These are phyloP conservation scores for Albula glossodonta DNA, from an alignment of 2,113 vertebrate genomes.

Conservation along the genomic window DNA sequence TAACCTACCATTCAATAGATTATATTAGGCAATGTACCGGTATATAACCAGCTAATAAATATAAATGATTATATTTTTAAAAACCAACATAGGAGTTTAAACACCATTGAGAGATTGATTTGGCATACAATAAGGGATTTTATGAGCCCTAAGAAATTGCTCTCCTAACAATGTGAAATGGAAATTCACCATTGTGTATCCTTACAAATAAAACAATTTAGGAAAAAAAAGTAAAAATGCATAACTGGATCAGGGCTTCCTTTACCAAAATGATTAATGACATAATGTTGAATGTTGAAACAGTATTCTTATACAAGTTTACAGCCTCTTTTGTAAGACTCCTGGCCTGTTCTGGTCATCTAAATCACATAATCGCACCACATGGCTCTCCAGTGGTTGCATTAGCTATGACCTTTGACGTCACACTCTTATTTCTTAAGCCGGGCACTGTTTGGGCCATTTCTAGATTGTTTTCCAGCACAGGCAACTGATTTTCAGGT, in stretches of 20 bases:
- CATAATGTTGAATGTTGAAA: neutral
- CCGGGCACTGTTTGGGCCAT: constrained; percentile 55
- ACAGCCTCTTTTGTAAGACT: neutral
- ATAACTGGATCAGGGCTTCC: neutral
- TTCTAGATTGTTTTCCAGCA: constrained; percentile 38
- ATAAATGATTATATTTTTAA: too few species aligned
- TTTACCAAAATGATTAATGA: neutral
- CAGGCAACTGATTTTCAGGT: constrained; percentile 51
- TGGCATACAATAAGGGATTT: too few species aligned
- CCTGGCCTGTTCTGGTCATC: constrained; percentile 30
- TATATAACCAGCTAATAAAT: too few species aligned
- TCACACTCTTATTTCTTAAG: constrained; percentile 46
- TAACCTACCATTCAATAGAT: too few species aligned
- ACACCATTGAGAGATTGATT: too few species aligned
- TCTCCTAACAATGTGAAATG: too few species aligned
- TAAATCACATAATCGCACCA: constrained; percentile 74
- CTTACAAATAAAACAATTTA: too few species aligned
- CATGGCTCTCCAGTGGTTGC: constrained; percentile 59
- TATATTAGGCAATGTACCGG: too few species aligned
- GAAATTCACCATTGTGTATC: too few species aligned
- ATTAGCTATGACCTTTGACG: constrained; percentile 27
- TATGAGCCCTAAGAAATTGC: too few species aligned
- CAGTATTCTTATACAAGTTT: neutral
- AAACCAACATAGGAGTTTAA: too few species aligned
- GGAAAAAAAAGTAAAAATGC: too few species aligned